Evolutionary conservation across 2,797 vertebrate genomes (phyloP), one percentile per base, ranked within the genome.

Genomic region (Crocidura indochinensis): DNA sequence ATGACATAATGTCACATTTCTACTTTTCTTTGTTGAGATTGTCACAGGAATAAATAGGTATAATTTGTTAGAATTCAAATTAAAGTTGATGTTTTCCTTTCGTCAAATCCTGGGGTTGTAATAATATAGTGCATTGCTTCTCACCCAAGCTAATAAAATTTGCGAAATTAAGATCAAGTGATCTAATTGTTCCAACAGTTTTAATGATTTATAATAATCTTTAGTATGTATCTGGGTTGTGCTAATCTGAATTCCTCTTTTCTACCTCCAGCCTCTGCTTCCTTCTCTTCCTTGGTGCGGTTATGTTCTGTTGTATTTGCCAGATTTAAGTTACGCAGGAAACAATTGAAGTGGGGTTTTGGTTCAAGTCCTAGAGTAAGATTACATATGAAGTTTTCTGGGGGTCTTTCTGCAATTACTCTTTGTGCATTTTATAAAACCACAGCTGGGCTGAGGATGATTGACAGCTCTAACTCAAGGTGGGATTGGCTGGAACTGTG

Each of bases 61-160:
- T 92, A 88, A 92, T 91, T 95, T 93, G 92, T 95, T 60, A 80
- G 77, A 92, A 69, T 75, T 95, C 90, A 93, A 92, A 93, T 87
- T 88, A 92, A 93, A 91, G 94, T 72, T 20, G 53, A 12, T 91
- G 38, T 74, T 85, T 67, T 76, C 73, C 60, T 74, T 81, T 29
- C 46, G 49, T 67, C 80, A 91, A 90, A 90, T 77, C 64, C 74
- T 84, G 67, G 56, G 82, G 38, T 88, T 88, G 53, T 88, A 94
- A 87, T 74, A 91, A 88, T 87, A 11, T n/a, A 88, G 51, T 17
- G 1, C 85, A 53, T 29, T 69, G 80, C 85, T 90, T 74, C 72
- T 67, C 73, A 87, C 69, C 24, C 47, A 86, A 79, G 84, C 83
- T 96, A 82, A 94, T 56, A 46, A 76, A 77, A 94, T 74, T 84